phyloP scores from a whole-genome alignment of 2,888 invertebrate genomes.

The Drosophila gaucha region DNA sequence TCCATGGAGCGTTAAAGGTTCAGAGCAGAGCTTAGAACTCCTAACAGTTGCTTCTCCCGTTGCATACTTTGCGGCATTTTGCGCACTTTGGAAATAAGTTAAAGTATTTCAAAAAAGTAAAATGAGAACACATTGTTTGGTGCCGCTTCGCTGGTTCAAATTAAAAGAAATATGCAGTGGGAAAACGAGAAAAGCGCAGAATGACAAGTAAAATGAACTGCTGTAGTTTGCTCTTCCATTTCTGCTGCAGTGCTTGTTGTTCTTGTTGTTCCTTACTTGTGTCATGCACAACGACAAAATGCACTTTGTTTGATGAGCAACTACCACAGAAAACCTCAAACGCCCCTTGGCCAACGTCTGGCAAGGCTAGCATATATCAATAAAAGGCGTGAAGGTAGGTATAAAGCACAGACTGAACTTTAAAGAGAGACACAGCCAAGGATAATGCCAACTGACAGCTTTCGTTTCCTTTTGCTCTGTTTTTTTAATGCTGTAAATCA shows the following conservation, averaged over 20 bases:
- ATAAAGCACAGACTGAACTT: constrained; percentile 6
- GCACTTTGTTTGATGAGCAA: constrained; percentile 64
- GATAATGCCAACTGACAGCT: constrained; percentile 34
- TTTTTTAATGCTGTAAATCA: constrained; percentile 39
- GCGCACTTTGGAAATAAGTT: constrained; percentile 49
- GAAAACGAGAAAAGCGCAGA: constrained; percentile 3
- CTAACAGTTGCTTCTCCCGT: constrained; percentile 28
- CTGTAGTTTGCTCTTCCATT: constrained; percentile 16
- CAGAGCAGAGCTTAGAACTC: constrained; percentile 30
- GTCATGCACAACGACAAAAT: constrained; percentile 47
- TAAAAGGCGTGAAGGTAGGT: constrained; percentile 13
- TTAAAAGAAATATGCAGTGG: constrained; percentile 33
- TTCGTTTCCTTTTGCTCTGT: constrained; percentile 5
- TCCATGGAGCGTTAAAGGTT: constrained; percentile 38
- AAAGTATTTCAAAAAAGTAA: constrained; percentile 19
- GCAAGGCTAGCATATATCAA: constrained; percentile 24
- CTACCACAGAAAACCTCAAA: constrained; percentile 4
- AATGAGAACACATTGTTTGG: constrained; percentile 7
- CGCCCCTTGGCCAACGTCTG: constrained; percentile 8
- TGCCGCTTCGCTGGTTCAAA: constrained; percentile 34
- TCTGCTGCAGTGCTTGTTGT: background rate
- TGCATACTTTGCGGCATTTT: constrained; percentile 49
- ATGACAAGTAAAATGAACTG: constrained; percentile 34
- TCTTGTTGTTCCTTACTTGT: constrained; percentile 21
- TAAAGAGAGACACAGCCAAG: constrained; percentile 15